phyloP scores from a whole-genome alignment of 2,888 invertebrate species.

The Hanleya hanleyi region DNA sequence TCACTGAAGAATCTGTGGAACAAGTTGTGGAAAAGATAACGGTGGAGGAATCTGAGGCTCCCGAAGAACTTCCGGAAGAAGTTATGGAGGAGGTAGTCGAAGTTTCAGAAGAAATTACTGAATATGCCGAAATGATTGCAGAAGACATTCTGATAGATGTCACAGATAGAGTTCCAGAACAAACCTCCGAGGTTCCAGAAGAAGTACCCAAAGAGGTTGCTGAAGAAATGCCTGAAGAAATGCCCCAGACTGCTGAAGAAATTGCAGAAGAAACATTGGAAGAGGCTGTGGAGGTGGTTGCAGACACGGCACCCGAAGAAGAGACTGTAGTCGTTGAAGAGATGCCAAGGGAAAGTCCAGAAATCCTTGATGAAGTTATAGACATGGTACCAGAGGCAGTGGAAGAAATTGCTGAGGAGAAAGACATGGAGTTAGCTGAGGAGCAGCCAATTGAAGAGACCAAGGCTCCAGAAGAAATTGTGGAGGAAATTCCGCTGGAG shows the following conservation, averaged over 20 bases:
- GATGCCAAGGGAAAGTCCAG: slow-evolving; percentile 32
- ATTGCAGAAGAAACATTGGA: slow-evolving; percentile 38
- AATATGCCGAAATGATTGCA: neutral
- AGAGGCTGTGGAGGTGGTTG: slow-evolving; percentile 44
- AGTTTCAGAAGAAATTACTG: neutral
- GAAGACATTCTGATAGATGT: slow-evolving; percentile 23
- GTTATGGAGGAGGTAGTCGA: slow-evolving; percentile 14
- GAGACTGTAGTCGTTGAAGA: slow-evolving; percentile 42
- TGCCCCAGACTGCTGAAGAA: slow-evolving; percentile 24
- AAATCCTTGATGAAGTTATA: slow-evolving; percentile 20
- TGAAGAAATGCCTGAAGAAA: slow-evolving; percentile 33
- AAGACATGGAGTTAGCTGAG: slow-evolving; percentile 29
- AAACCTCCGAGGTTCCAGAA: slow-evolving; percentile 32
- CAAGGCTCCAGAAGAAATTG: slow-evolving; percentile 26
- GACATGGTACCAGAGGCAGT: slow-evolving; percentile 42
- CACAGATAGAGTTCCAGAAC: slow-evolving; percentile 29
- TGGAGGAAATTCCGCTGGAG: slow-evolving; percentile 41
- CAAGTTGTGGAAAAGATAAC: slow-evolving; percentile 18
- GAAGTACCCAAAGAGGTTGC: slow-evolving; percentile 43
- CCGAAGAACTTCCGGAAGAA: slow-evolving; percentile 35
- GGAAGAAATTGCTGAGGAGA: slow-evolving; percentile 46
- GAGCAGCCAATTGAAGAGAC: slow-evolving; percentile 40
- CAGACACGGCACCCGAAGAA: slow-evolving; percentile 43
- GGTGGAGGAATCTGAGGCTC: slow-evolving; percentile 40
- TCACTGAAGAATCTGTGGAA: slow-evolving; percentile 26